Evolutionary conservation across 2,888 invertebrate genomes (phyloP).

Genomic region (Odontocolon sp.): DNA sequence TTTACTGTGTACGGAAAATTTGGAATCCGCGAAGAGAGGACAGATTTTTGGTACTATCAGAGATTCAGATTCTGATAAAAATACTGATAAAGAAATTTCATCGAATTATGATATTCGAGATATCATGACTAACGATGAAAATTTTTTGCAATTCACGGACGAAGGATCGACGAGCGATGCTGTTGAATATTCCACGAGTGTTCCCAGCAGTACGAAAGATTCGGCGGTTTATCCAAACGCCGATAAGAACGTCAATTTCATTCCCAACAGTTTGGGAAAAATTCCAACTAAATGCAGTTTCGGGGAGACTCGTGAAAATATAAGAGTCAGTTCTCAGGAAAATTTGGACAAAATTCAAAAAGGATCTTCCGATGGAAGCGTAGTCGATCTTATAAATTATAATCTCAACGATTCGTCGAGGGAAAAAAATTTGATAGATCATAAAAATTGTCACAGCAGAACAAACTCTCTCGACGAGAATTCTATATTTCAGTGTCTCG

Average conservation of each 20-base stretch:
- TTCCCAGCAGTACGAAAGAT: constrained; percentile 31
- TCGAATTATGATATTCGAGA: constrained; percentile 54
- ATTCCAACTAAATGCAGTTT: constrained; percentile 62
- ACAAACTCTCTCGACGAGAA: constrained; percentile 72
- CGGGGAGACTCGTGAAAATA: constrained; percentile 65
- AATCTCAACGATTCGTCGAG: constrained; percentile 66
- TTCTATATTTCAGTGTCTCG: constrained; percentile 63
- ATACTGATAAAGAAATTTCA: background rate
- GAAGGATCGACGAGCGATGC: constrained; percentile 48
- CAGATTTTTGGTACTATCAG: background rate
- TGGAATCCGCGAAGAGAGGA: constrained; percentile 54
- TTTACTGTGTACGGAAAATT: constrained; percentile 66
- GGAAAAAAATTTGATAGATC: constrained; percentile 66
- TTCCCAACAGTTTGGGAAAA: constrained; percentile 69
- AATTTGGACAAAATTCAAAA: constrained; percentile 35
- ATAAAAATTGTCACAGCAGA: constrained; percentile 68
- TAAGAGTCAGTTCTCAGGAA: constrained; percentile 56
- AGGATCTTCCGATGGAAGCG: constrained; percentile 24
- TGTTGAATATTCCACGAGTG: constrained; percentile 41
- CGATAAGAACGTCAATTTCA: constrained; percentile 67
- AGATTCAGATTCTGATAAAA: background rate
- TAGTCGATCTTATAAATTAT: constrained; percentile 65
- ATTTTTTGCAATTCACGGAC: constrained; percentile 59
- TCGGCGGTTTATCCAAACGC: constrained; percentile 12
- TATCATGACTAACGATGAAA: constrained; percentile 47